Base-by-base conservation (phyloP, 2,113 vertebrate genomes). In the Tachycineta bicolor region DNA sequence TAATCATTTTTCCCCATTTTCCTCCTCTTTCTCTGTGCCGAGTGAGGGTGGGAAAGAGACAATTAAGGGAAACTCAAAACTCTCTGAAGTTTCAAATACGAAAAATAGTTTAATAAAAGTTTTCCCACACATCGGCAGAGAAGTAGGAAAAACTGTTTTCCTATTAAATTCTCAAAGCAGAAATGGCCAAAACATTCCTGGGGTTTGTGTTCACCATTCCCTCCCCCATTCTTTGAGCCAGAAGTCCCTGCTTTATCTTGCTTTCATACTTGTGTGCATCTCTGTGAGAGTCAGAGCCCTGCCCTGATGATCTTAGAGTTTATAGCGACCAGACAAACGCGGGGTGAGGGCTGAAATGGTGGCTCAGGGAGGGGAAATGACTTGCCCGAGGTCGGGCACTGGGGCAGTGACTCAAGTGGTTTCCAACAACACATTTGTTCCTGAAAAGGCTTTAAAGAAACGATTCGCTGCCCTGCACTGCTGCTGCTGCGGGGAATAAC, bases 21-120 rank as follows among this genome's bases (percentile, higher is more conserved):
- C 90, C 60, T 92, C 85, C 58, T 86, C 88, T 90, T 96, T 95
- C 76, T 89, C 88, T 88, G 64, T 58, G 58, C 68, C 68, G 86
- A 94, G 52, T 81, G 92, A 96, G 86, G 76, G 93, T 95, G 73
- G 95, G 73, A 90, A 95, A 92, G 76, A 89, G 83, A 95, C 93
- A 96, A 96, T 96, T 87, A 87, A 95, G 94, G 93, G 96, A 97
- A 97, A 96, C 49, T 89, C 69, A 89, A 78, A 96, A 83, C 94
- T 41, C 91, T 94, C 86, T 87, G 96, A 92, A 89, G 90, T 96
- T 86, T 91, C 93, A 84, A 95, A 95, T 89, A 88, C 7, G 52
- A 94, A 96, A 96, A 83, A 83, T 95, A 93, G 79, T 81, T 92
- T 77, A 75, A 78, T 92, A 89, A 82, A 95, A 92, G 21, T 93